These are phyloP conservation scores for Diarsia dahlii DNA, from an alignment of 2,888 invertebrate genomes.

Conservation along the genomic window DNA sequence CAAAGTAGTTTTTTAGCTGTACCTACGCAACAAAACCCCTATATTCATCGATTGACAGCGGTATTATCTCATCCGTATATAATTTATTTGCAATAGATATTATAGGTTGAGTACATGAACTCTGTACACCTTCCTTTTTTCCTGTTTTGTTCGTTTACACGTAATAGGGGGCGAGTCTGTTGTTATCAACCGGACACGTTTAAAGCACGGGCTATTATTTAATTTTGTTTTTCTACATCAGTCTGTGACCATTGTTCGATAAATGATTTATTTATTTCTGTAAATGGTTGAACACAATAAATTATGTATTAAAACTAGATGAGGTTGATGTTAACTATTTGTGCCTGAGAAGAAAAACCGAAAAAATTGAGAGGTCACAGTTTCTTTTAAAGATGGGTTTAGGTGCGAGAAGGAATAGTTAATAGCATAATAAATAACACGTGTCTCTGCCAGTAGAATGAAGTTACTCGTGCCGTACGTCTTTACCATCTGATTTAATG, in stretches of 20 bases:
- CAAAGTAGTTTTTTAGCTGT: neutral
- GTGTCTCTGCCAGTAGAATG: neutral
- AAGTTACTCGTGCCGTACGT: too few species aligned
- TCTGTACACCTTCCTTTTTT: neutral
- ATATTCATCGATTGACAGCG: neutral
- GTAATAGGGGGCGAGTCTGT: neutral
- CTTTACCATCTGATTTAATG: too few species aligned
- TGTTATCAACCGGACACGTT: neutral
- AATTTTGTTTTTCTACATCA: neutral
- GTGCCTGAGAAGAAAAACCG: neutral
- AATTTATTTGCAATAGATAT: neutral
- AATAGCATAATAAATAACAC: too few species aligned
- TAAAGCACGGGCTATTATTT: neutral
- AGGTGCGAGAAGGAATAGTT: too few species aligned
- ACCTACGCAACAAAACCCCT: neutral
- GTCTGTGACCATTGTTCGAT: neutral
- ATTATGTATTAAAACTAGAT: neutral
- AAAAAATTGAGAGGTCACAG: neutral
- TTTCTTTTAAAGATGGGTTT: neutral
- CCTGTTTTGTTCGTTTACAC: neutral
- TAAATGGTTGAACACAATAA: neutral
- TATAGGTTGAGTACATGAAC: neutral
- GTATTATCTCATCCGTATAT: neutral
- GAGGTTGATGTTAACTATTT: neutral
- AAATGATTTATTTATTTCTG: neutral